Percentiles rank a stretch among this genome's conserved stretches.
These are phyloP conservation scores for Oscheius sp. DNA, from an alignment of 2,888 invertebrate species.

Conservation along the genomic window DNA sequence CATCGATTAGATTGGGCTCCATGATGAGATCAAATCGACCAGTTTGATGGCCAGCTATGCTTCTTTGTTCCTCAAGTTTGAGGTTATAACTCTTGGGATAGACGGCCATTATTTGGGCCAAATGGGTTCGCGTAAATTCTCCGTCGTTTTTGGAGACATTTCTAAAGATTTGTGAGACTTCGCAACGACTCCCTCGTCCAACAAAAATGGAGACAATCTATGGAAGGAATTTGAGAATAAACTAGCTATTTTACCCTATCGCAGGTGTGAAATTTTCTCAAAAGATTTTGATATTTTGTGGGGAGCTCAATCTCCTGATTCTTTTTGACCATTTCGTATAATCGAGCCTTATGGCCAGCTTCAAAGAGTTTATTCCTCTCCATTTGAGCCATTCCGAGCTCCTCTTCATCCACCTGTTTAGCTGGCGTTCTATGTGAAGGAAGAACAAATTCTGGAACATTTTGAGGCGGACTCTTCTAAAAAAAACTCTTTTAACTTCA, in stretches of 20 bases:
- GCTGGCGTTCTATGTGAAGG: slow-evolving; percentile 18
- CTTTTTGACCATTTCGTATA: neutral
- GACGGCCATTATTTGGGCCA: slow-evolving; percentile 23
- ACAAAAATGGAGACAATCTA: slow-evolving; percentile 28
- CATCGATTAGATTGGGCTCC: slow-evolving; percentile 22
- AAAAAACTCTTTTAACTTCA: neutral
- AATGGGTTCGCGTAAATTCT: slow-evolving; percentile 11
- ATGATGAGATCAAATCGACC: slow-evolving; percentile 19
- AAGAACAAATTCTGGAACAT: slow-evolving; percentile 16
- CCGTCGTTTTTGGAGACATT: slow-evolving; percentile 27
- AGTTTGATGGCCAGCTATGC: slow-evolving; percentile 12
- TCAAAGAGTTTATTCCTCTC: neutral
- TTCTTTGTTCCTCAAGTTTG: slow-evolving; percentile 18
- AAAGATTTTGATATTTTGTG: slow-evolving; percentile 8
- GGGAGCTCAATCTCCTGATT: slow-evolving; percentile 9
- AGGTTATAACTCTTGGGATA: slow-evolving; percentile 26
- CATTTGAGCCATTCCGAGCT: too few species aligned
- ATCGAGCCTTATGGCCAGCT: neutral
- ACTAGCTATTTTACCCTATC: slow-evolving; percentile 18
- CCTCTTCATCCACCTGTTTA: slow-evolving; percentile 9
- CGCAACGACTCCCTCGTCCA: slow-evolving; percentile 20
- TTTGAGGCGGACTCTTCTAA: neutral
- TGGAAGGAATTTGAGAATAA: slow-evolving; percentile 1
- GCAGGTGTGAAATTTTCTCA: slow-evolving; percentile 18
- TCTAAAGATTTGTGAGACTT: too few species aligned